Conservation (phyloP, 2,888 invertebrate genomes). For the Lasius fuliginosus region DNA sequence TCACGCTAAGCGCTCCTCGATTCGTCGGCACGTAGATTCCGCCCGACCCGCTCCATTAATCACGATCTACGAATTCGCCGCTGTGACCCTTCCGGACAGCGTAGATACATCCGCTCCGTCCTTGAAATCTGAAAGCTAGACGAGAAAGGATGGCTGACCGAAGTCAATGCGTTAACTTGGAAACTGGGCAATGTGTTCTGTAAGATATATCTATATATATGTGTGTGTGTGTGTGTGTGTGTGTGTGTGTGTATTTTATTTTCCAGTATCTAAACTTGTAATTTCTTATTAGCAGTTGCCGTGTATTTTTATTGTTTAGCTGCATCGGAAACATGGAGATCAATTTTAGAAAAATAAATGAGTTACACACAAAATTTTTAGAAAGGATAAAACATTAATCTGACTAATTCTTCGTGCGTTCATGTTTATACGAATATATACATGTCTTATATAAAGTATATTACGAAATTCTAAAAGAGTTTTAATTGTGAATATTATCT, state of each 20-base stretch:
- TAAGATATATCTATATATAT: neutral
- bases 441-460: neutral
- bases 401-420: neutral
- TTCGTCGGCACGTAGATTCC: slow-evolving; percentile 67
- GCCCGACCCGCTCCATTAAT: slow-evolving; percentile 74
- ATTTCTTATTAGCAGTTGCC: neutral
- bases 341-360: neutral
- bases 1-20: slow-evolving; percentile 80
- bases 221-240: too few species aligned
- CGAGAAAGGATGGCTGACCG: slow-evolving; percentile 9
- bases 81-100: slow-evolving; percentile 35
- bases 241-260: neutral
- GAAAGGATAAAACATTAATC: neutral
- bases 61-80: slow-evolving; percentile 72
- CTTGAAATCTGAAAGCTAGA: slow-evolving; percentile 35
- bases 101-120: slow-evolving; percentile 24
- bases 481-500: slow-evolving; percentile 15
- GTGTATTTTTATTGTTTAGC: neutral
- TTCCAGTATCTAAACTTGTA: neutral
- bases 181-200: neutral
- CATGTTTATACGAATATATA: neutral
- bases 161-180: neutral
- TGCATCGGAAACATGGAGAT: neutral
- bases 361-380: neutral
- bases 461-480: slow-evolving; percentile 15